Evolutionary conservation across 2,797 vertebrate species (phyloP).

Genomic region (Manis javanica): DNA sequence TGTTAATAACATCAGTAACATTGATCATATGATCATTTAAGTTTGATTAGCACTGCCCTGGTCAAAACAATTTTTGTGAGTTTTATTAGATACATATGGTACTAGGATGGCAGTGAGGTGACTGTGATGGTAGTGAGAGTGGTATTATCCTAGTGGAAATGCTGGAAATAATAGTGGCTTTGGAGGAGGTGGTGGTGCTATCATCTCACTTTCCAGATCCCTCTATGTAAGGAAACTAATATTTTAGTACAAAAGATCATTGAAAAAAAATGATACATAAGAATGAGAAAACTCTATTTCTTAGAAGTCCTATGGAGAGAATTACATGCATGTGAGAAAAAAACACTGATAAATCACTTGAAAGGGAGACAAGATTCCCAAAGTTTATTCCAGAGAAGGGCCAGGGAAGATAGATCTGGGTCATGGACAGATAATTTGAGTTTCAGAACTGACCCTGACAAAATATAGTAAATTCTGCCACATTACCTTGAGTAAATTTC

Average conservation of each 20-base stretch:
- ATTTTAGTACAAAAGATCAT: background rate
- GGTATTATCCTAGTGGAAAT: rapidly evolving
- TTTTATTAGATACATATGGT: background rate
- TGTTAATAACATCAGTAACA: background rate
- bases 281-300: background rate
- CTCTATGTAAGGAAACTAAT: background rate
- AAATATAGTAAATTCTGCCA: background rate
- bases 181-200: too few species aligned
- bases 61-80: background rate
- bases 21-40: background rate
- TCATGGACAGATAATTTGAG: background rate
- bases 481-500: background rate
- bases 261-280: background rate
- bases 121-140: rapidly evolving
- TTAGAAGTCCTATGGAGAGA: background rate
- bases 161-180: rapidly evolving
- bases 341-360: background rate
- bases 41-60: background rate
- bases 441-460: background rate
- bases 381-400: background rate
- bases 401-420: background rate
- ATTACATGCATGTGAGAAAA: background rate
- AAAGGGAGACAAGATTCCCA: background rate
- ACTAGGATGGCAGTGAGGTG: rapidly evolving
- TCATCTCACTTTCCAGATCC: background rate